Evolutionary conservation across 2,113 vertebrate genomes (phyloP), one percentile per base, ranked within the genome.

Genomic region (Marmota flaviventris): DNA sequence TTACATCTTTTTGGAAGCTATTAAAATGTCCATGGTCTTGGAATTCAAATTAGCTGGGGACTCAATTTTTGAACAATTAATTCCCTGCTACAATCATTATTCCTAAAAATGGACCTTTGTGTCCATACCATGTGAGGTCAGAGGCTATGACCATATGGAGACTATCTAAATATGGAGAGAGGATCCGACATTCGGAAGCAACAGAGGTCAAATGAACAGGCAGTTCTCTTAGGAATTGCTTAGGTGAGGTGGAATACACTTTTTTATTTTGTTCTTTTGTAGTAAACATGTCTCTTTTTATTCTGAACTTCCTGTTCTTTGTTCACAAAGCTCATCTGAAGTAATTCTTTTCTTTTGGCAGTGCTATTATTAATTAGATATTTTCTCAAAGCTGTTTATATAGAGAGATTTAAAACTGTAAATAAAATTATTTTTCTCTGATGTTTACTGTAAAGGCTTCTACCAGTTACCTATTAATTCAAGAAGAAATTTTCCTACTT

Each of bases 101-200:
- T 14, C 5, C 0, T 48, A 18, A 69, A 29, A 72, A 73, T 34
- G 27, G 0, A 42, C 0, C 5, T 88, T 51, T 75, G 34, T 20
- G 14, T 20, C 22, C 20, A 32, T 2, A 39, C 3, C 2, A 13
- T 72, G n/a, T 48, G 32, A 65, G 1, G 4, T 16, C 14, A 61
- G 24, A 29, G 7, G 27, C 17, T 42, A 20, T 20, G 27, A 17
- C 0, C 13, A 34, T 9, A 3, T 51, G 20, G n/a, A 2, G 1
- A 61, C 20, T 65, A 48, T 20, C 32, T 53, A 27, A 45, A 67
- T 61, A 82, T 77, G 17, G 34, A 42, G 25, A 45, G 17, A 77
- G 4, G 22, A 20, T 17, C 2, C 27, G 6, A 1, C 3, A 22
- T 18, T 1, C 34, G 14, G 2, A 13, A 4, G 2, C 4, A 70